A percentile compares a stretch with the other conserved stretches of the same genome.
Conservation (phyloP, 1,140 invertebrate genomes). For the Microplitis mediator region DNA sequence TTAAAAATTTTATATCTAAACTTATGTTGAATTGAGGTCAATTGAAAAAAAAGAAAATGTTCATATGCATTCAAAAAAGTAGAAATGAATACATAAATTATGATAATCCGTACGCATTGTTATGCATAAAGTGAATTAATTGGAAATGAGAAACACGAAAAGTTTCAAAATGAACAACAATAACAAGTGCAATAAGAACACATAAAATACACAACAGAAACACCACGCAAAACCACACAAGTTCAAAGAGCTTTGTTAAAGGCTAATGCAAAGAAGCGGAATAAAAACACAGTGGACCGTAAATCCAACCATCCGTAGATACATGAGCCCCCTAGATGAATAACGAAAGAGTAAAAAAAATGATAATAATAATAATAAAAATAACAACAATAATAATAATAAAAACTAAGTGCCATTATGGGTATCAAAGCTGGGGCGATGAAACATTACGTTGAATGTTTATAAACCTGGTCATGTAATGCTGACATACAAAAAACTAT, state of each 20-base stretch:
- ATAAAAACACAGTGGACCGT: conserved; percentile 21
- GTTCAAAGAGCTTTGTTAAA: conserved; percentile 22
- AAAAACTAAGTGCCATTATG: conserved; percentile 19
- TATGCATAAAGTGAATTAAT: background rate
- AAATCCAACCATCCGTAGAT: conserved; percentile 7
- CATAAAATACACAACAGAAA: background rate
- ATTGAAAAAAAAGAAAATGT: too few relatives aligned
- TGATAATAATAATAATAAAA: too few relatives aligned
- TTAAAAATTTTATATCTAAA: too few relatives aligned
- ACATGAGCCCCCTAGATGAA: conserved; percentile 6
- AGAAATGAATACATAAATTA: too few relatives aligned
- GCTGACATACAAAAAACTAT: conserved; percentile 8
- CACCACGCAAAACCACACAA: conserved; percentile 1
- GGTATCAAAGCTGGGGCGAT: conserved; percentile 14
- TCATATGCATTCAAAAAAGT: too few relatives aligned
- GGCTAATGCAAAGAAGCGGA: conserved; percentile 13
- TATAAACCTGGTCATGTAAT: conserved; percentile 1
- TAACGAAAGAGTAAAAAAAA: conserved; percentile 5
- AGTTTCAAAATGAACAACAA: background rate
- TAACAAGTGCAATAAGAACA: background rate
- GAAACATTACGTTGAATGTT: conserved; percentile 7
- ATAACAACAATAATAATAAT: background rate
- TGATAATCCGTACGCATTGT: background rate
- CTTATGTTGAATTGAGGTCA: too few relatives aligned
- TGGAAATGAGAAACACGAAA: background rate